Base-by-base conservation (phyloP, 2,113 vertebrate genomes). In the Macaca mulatta region DNA sequence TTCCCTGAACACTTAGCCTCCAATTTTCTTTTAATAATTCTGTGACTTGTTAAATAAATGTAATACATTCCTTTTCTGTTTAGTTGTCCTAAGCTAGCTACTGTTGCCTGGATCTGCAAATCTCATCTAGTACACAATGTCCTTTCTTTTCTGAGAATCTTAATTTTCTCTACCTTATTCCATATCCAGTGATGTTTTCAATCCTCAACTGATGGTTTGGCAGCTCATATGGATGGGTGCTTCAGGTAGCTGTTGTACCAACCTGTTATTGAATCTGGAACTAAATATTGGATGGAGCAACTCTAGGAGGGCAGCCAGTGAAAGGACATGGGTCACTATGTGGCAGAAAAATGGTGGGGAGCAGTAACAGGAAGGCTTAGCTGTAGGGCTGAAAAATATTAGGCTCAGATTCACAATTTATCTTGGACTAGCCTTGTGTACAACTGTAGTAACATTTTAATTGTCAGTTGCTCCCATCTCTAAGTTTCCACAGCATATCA, bases 91-190 rank as follows among this genome's bases (percentile, higher is more conserved):
- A 38, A 96, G 4, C 38, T 80, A 77, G 57, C 6, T 97, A 69
- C 74, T 81, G 27, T 64, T 97, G 38, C 55, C 84, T 93, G 30
- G 23, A 89, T 78, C 67, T 82, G 59, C 2, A 86, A 25, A 89
- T 12, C 27, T 96, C 80, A 80, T 96, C 22, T 86, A 35, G 35
- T 92, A 86, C 2, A 77, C 27, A 38, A 16, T 86, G 25, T 92
- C 32, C 35, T 95, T 85, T 89, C 40, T 13, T 70, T 94, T 89
- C 72, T 85, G 59, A 93, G 77, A 92, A 86, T 61, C 35, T 93
- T 79, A 77, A 6, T 67, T 92, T 89, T 97, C 30, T 82, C 74
- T 43, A 52, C 57, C 38, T 93, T 92, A 45, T 45, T 89, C 43
- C 14, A 13, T 64, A 77, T 27, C 27, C 78, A 89, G 94, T 89